Evolutionary conservation across 2,888 invertebrate genomes (phyloP), one percentile per base, ranked within the genome.

Genomic region (Scotopteryx bipunctaria): DNA sequence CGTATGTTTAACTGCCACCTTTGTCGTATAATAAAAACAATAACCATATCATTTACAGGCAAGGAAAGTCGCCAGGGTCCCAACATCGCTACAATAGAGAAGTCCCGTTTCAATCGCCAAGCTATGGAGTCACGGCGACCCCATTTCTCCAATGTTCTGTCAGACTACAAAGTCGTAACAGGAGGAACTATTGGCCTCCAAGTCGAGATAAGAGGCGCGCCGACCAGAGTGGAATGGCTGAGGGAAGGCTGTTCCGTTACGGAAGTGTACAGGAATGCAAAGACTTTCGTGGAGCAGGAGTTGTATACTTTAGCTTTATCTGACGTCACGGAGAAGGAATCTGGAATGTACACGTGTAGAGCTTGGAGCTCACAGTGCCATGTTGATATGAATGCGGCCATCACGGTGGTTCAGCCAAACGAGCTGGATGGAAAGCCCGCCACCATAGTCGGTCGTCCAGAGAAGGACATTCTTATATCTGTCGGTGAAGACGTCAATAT

Each of bases 171-270:
- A 45, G 95, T 96, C 0, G 93, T 94, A 2, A 88, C 91, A 50
- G 96, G 96, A 0, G 96, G 96, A 25, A 95, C 95, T 0, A 94
- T 96, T 55, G 96, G 96, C 2, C 91, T 97, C 13, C 95, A 96
- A 76, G 95, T 96, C 0, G 94, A 96, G 78, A 93, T 95, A 23
- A 93, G 93, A 75, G 95, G 94, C 69, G 87, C 87, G 13, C 93
- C 94, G 8, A 94, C 94, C 5, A 94, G 94, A 63, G 94, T 96
- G 0, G 93, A 94, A 61, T 96, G 97, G 97, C 90, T 94, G 41
- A 91, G 93, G 59, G 93, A 93, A 70, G 93, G 93, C 3, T 84
- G 91, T 37, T 91, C 92, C 0, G 91, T 93, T 2, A 90, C 85
- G 0, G 91, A 91, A 37, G 78, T 89, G 0, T 92, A 93, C 38